Conservation (phyloP, 2,888 invertebrate species). For the Drosophila percnosoma region DNA sequence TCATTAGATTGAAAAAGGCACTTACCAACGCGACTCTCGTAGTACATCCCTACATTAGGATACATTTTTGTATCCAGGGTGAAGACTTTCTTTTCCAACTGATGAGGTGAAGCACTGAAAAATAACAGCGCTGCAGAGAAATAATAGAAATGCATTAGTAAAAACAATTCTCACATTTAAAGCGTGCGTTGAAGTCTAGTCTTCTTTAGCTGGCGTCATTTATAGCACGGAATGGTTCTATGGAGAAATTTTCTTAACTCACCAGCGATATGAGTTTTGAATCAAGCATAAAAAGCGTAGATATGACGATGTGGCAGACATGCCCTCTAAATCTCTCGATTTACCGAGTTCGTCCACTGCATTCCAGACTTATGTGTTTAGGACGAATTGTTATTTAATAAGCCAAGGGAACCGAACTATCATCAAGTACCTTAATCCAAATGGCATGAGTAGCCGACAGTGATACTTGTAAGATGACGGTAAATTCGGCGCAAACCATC, state of each 20-base stretch:
- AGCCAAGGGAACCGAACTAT: not conserved
- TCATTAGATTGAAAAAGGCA: not conserved
- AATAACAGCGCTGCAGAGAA: not conserved
- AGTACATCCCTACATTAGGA: not conserved
- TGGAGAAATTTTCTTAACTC: not conserved
- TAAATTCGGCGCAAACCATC: too few relatives aligned
- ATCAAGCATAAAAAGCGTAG: not conserved
- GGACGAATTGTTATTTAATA: not conserved
- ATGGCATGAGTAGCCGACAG: not conserved
- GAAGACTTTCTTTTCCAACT: not conserved
- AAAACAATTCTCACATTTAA: not conserved
- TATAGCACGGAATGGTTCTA: not conserved
- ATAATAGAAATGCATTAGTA: not conserved
- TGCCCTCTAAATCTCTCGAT: not conserved
- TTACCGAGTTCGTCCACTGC: not conserved
- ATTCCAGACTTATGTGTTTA: not conserved
- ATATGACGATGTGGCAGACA: not conserved
- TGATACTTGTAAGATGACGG: too few relatives aligned
- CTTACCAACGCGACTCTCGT: not conserved
- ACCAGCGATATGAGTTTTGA: not conserved
- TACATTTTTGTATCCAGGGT: not conserved
- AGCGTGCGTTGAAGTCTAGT: not conserved
- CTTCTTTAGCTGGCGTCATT: not conserved
- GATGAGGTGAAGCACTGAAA: too few relatives aligned
- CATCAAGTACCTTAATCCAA: not conserved